A percentile compares a stretch with the other conserved stretches of the same genome.
These are phyloP conservation scores for Nebria brevicollis DNA, from an alignment of 2,888 invertebrate species.

Conservation along the genomic window DNA sequence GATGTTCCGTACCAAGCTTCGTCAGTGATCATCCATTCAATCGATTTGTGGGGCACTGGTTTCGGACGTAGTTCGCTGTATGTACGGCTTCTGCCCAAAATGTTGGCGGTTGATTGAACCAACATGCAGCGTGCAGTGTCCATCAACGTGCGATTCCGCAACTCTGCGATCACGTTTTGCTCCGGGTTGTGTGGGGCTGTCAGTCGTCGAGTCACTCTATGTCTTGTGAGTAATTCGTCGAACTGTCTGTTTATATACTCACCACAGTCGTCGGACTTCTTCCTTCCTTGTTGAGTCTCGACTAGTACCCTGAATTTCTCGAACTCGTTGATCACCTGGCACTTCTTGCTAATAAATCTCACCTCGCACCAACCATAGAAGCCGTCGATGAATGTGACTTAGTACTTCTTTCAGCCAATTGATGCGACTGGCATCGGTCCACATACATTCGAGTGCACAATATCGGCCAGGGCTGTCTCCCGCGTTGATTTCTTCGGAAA, in stretches of 20 bases:
- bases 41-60: too few species aligned
- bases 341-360: conserved; percentile 49
- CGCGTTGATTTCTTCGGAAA: too few species aligned
- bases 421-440: too few species aligned
- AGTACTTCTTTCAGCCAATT: conserved; percentile 48
- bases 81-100: conserved; percentile 8
- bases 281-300: conserved; percentile 21
- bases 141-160: conserved; percentile 39
- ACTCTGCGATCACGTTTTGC: conserved; percentile 50
- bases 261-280: conserved; percentile 47
- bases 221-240: conserved; percentile 38
- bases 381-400: conserved; percentile 50
- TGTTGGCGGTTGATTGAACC: neutral
- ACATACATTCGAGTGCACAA: too few species aligned
- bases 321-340: conserved; percentile 43
- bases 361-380: conserved; percentile 33
- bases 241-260: conserved; percentile 48
- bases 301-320: conserved; percentile 46
- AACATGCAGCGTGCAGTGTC: neutral
- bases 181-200: conserved; percentile 48
- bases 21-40: too few species aligned
- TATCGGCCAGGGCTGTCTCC: too few species aligned
- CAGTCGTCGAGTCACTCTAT: conserved; percentile 48
- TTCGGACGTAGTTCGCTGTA: too few species aligned
- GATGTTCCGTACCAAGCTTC: too few species aligned